phyloP scores from a whole-genome alignment of 2,888 invertebrate genomes.

The Opisthograptis luteolata region DNA sequence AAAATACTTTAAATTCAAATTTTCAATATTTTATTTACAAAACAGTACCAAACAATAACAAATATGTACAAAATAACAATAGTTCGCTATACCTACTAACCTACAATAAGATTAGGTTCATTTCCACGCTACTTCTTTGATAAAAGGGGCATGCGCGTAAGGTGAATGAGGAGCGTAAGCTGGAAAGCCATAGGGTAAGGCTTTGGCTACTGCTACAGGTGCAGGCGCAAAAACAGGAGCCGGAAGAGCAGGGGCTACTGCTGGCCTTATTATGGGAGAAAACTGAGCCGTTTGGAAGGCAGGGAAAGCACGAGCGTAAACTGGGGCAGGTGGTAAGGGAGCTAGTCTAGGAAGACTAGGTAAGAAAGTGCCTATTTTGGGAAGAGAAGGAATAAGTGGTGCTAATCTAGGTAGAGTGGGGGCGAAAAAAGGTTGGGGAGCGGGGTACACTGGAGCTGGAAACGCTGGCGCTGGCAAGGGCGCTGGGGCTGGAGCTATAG shows the following conservation, averaged over 20 bases:
- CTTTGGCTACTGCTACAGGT: constrained; percentile 54
- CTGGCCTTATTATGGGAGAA: constrained; percentile 52
- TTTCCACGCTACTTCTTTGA: constrained; percentile 72
- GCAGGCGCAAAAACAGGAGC: constrained; percentile 53
- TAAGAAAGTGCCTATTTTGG: constrained; percentile 30
- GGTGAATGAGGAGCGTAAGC: constrained; percentile 54
- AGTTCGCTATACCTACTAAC: constrained; percentile 21
- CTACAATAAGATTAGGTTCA: constrained; percentile 55
- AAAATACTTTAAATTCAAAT: constrained; percentile 12
- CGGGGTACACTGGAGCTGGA: constrained; percentile 18
- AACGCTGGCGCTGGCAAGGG: constrained; percentile 22
- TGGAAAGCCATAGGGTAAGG: constrained; percentile 44
- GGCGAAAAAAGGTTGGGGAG: constrained; percentile 34
- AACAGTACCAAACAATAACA: constrained; percentile 51
- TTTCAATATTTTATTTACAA: constrained; percentile 49
- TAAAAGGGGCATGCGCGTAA: constrained; percentile 51
- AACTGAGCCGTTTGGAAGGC: constrained; percentile 53
- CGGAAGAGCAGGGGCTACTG: constrained; percentile 45
- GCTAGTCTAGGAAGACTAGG: constrained; percentile 35
- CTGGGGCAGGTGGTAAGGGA: constrained; percentile 39
- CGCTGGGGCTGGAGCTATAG: constrained; percentile 28
- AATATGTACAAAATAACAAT: constrained; percentile 42
- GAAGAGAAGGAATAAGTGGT: constrained; percentile 28
- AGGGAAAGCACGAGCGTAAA: constrained; percentile 42
- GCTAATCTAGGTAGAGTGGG: constrained; percentile 36